Evolutionary conservation across 2,113 vertebrate genomes (phyloP), one percentile per base, ranked within the genome.

Genomic region (Gymnarchus niloticus): DNA sequence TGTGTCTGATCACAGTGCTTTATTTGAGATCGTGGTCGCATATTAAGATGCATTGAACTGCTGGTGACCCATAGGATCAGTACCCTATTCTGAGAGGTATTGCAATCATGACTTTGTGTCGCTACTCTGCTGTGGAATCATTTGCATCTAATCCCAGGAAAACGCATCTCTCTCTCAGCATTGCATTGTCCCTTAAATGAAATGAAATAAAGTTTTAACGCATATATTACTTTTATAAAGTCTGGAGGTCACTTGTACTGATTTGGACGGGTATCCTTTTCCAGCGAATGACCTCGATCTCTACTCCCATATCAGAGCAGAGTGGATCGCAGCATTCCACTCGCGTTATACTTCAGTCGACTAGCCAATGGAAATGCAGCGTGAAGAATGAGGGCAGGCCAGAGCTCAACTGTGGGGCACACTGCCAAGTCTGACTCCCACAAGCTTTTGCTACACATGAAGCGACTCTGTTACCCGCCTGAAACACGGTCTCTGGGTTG

Each of bases 261-360:
- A 78, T 69, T 56, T 25, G n/a, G n/a, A 25, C 78, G 77, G 57
- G 41, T 81, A 59, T 69, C 25, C 23, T 81, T 49, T 81, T 48
- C 44, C 77, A 25, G n/a, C n/a, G 44, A 81, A 85, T 73, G 59
- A 77, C 52, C 46, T 23, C 80, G 12, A 28, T 65, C 83, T 86
- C 81, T 46, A 49, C 61, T 82, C 73, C 65, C 81, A 54, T 81
- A 51, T 48, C 87, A 61, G 77, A 81, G 51, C 19, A 69, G 56
- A 49, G 23, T 49, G 8, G 1, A 73, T 33, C 49, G 25, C 48
- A 51, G 46, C 77, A 81, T 12, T 51, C 23, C 48, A 25, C 25
- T 51, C 77, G 23, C 23, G 77, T 4, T 46, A 51, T 81, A 17
- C 23, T 57, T 81, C 77, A 48, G n/a, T n/a, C 48, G 25, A 28